These are phyloP conservation scores for Trachelus tabidus DNA, from an alignment of 2,888 invertebrate genomes.

Conservation along the genomic window DNA sequence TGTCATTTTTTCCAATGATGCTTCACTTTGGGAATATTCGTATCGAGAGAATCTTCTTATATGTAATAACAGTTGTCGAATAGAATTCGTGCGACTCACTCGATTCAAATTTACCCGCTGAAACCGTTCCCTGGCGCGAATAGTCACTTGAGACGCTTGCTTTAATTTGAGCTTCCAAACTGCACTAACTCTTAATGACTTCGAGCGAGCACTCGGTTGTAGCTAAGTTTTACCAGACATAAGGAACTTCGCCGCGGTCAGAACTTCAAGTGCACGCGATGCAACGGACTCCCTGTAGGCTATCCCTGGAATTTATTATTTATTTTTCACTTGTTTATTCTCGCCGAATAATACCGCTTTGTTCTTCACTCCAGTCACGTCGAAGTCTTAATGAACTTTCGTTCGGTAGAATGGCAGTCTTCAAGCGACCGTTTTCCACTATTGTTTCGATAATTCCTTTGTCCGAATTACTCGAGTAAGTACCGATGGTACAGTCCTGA, in stretches of 20 bases:
- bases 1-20: neutral
- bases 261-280: slow-evolving; percentile 10
- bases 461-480: neutral
- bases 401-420: slow-evolving; percentile 35
- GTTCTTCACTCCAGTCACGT: slow-evolving; percentile 28
- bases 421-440: slow-evolving; percentile 9
- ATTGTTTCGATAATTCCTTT: neutral
- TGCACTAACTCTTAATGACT: slow-evolving; percentile 40
- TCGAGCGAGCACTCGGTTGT: slow-evolving; percentile 24
- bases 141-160: slow-evolving; percentile 37
- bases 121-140: slow-evolving; percentile 24
- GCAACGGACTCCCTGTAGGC: neutral
- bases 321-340: slow-evolving; percentile 30
- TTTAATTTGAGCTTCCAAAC: slow-evolving; percentile 41
- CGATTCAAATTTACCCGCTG: neutral
- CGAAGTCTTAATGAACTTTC: slow-evolving; percentile 40
- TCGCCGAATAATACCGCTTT: slow-evolving; percentile 17
- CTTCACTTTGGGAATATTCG: neutral
- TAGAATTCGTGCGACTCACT: neutral
- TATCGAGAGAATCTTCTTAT: neutral
- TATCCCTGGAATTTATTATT: neutral
- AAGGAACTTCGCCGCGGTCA: slow-evolving; percentile 21
- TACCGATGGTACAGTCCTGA: neutral
- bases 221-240: slow-evolving; percentile 37
- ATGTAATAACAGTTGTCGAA: neutral